Conservation (phyloP, 1,140 invertebrate species). For the Mizuhopecten yessoensis region DNA sequence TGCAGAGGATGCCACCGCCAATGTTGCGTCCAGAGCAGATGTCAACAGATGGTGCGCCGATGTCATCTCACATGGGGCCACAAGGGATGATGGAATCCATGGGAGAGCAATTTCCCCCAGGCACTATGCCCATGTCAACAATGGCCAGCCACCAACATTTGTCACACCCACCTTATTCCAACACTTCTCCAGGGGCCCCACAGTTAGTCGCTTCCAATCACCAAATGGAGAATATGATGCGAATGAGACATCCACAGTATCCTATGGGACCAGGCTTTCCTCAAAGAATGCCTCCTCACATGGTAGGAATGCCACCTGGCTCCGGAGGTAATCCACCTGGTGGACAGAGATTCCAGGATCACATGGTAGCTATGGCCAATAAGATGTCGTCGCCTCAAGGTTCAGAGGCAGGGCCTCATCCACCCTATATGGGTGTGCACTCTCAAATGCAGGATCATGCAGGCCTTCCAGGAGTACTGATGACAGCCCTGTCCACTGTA, state of each 20-base stretch:
- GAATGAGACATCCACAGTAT: slow-evolving; percentile 10
- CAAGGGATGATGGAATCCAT: slow-evolving; percentile 17
- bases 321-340: background rate
- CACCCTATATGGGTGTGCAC: slow-evolving; percentile 7
- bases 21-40: slow-evolving; percentile 1
- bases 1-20: slow-evolving; percentile 52
- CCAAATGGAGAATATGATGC: slow-evolving; percentile 43
- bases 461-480: slow-evolving; percentile 46
- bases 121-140: background rate
- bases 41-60: background rate
- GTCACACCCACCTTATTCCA: slow-evolving; percentile 26
- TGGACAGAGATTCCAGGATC: background rate
- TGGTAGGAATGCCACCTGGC: slow-evolving; percentile 8
- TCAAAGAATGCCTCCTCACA: background rate
- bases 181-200: background rate
- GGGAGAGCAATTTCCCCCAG: background rate
- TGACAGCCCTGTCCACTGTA: background rate
- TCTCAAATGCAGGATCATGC: background rate
- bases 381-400: background rate
- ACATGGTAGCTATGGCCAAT: slow-evolving; percentile 23
- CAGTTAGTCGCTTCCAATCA: background rate
- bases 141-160: background rate
- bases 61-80: slow-evolving; percentile 3
- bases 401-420: background rate
- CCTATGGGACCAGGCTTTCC: slow-evolving; percentile 41